Conservation (phyloP, 2,113 vertebrate genomes). For the Calyptomena viridis region DNA sequence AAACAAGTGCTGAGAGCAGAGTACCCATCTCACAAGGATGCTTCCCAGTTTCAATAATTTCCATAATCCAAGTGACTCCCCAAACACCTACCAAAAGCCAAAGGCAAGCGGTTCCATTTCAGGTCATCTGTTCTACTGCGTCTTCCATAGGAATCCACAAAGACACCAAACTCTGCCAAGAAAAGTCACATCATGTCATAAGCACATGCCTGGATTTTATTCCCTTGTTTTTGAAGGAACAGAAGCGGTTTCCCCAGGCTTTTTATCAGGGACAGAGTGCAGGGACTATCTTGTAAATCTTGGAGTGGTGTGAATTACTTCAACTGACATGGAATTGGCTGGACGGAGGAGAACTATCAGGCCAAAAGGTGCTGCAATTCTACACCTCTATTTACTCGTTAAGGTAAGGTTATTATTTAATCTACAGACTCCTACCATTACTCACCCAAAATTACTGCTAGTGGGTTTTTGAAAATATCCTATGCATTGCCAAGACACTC, state of each 20-base stretch:
- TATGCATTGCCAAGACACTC: not conserved
- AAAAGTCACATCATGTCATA: not conserved
- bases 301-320: not conserved
- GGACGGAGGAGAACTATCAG: not conserved
- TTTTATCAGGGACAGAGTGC: not conserved
- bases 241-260: not conserved
- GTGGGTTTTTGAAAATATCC: not conserved
- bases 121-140: constrained; percentile 94
- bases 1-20: not conserved
- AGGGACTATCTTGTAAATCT: not conserved
- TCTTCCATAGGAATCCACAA: constrained; percentile 94
- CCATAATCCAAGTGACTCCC: no score
- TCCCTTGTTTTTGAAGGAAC: not conserved
- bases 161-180: constrained; percentile 92
- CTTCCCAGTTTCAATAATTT: not conserved
- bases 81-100: constrained; percentile 87
- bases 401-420: not conserved
- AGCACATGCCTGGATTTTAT: not conserved
- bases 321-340: not conserved
- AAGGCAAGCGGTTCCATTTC: constrained; percentile 94
- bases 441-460: not conserved
- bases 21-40: not conserved
- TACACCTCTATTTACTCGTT: not conserved
- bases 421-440: not conserved
- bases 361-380: not conserved